These are phyloP conservation scores for Drosophila littoralis DNA, from an alignment of 1,140 invertebrate genomes.

Conservation along the genomic window DNA sequence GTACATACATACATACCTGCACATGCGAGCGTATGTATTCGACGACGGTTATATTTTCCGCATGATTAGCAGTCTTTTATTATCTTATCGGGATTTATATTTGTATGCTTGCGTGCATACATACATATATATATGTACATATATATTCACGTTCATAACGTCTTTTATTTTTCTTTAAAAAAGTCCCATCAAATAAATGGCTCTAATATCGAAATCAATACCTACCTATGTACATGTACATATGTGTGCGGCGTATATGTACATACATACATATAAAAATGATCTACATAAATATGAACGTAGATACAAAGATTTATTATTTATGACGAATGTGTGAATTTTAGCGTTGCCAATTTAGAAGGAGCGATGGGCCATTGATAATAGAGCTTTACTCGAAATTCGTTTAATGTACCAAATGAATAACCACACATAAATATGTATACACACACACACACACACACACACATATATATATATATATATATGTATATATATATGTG, in stretches of 20 bases:
- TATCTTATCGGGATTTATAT: constrained; percentile 43
- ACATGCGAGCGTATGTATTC: background rate
- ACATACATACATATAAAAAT: background rate
- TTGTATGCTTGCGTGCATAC: background rate
- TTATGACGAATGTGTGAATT: constrained; percentile 15
- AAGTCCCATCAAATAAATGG: background rate
- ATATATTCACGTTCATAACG: background rate
- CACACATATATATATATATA: too few species aligned
- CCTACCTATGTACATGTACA: background rate
- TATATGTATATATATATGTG: too few species aligned
- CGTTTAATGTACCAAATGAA: background rate
- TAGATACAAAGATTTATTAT: background rate
- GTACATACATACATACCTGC: background rate
- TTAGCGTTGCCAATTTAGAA: constrained; percentile 2
- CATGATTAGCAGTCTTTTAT: constrained; percentile 40
- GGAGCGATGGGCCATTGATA: background rate
- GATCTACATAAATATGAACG: background rate
- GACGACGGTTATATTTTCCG: constrained; percentile 25
- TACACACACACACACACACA: too few species aligned
- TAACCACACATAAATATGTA: background rate
- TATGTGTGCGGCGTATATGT: background rate
- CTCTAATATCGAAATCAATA: constrained; percentile 2
- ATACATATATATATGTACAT: background rate
- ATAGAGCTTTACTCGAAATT: background rate
- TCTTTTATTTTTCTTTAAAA: background rate